Percentiles rank a stretch among this genome's conserved stretches.
These are phyloP conservation scores for Hoplias malabaricus DNA, from an alignment of 2,113 vertebrate species.

Conservation along the genomic window DNA sequence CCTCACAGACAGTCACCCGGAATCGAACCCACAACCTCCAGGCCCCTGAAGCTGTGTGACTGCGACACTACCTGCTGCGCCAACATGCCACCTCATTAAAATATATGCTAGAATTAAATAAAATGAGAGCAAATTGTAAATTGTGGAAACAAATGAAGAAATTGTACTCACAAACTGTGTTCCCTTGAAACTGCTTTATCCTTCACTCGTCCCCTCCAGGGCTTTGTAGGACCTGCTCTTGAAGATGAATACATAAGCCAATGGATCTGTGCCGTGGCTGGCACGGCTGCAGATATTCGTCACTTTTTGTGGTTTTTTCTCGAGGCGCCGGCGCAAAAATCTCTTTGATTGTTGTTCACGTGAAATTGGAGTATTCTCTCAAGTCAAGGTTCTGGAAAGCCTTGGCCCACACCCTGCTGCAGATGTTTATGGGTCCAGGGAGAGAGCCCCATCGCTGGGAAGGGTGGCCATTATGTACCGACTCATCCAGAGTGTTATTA, in stretches of 20 bases:
- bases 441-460: conserved; percentile 37
- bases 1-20: too few species aligned
- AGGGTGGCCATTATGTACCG: conserved; percentile 30
- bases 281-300: conserved; percentile 6
- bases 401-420: conserved; percentile 12
- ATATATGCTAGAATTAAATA: too few species aligned
- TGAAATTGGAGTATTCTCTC: conserved; percentile 22
- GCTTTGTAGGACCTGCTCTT: too few species aligned
- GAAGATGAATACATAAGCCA: not conserved
- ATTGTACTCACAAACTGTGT: too few species aligned
- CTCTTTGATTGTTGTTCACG: conserved; percentile 27
- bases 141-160: too few species aligned
- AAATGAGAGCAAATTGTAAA: too few species aligned
- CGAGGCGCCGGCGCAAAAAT: not conserved
- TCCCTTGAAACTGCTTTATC: too few species aligned
- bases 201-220: too few species aligned
- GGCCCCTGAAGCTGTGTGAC: too few species aligned
- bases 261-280: not conserved
- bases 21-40: too few species aligned
- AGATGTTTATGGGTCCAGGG: conserved; percentile 24
- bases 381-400: not conserved
- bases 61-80: too few species aligned
- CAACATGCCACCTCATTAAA: too few species aligned
- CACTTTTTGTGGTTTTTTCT: conserved; percentile 9
- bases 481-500: conserved; percentile 43